These are phyloP conservation scores for Poeciliopsis infans DNA, from an alignment of 2,797 vertebrate species.

Conservation along the genomic window DNA sequence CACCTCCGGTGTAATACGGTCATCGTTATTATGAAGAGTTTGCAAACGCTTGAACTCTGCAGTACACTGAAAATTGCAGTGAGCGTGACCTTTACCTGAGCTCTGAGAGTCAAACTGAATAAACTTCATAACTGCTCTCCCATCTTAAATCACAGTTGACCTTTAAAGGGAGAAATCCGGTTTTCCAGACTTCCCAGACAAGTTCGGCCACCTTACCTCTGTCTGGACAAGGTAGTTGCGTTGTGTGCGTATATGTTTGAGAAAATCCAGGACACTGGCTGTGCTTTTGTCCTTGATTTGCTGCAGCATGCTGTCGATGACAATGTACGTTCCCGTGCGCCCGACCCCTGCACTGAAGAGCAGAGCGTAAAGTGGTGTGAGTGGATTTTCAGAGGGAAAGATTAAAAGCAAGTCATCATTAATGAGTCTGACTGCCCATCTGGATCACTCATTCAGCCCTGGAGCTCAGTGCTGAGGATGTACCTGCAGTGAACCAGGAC, in stretches of 20 bases:
- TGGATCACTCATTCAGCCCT: slow-evolving; percentile 23
- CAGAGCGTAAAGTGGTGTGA: slow-evolving; percentile 45
- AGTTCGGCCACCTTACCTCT: slow-evolving; percentile 83
- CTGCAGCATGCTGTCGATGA: slow-evolving; percentile 99
- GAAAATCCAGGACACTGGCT: slow-evolving; percentile 96
- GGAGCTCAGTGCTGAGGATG: neutral
- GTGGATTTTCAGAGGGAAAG: slow-evolving; percentile 37
- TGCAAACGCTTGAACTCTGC: slow-evolving; percentile 33
- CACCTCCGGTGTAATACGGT: slow-evolving; percentile 19
- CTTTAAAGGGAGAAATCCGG: slow-evolving; percentile 40
- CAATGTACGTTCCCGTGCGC: slow-evolving; percentile 98
- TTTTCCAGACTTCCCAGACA: slow-evolving; percentile 12
- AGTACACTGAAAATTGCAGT: slow-evolving; percentile 29
- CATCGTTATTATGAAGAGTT: slow-evolving; percentile 4
- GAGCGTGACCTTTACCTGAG: slow-evolving; percentile 53
- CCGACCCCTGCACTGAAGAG: slow-evolving; percentile 92
- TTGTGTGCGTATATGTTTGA: slow-evolving; percentile 99
- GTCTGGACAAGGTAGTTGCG: slow-evolving; percentile 99
- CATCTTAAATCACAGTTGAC: slow-evolving; percentile 53
- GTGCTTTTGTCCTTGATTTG: slow-evolving; percentile 99
- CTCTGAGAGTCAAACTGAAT: slow-evolving; percentile 38
- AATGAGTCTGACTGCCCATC: slow-evolving; percentile 8
- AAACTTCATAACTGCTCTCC: slow-evolving; percentile 44
- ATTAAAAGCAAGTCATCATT: slow-evolving; percentile 41
- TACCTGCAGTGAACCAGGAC: slow-evolving; percentile 99